Percentiles rank a stretch among this genome's conserved stretches.
phyloP scores from a whole-genome alignment of 2,113 vertebrate genomes.

The Archocentrus centrarchus region DNA sequence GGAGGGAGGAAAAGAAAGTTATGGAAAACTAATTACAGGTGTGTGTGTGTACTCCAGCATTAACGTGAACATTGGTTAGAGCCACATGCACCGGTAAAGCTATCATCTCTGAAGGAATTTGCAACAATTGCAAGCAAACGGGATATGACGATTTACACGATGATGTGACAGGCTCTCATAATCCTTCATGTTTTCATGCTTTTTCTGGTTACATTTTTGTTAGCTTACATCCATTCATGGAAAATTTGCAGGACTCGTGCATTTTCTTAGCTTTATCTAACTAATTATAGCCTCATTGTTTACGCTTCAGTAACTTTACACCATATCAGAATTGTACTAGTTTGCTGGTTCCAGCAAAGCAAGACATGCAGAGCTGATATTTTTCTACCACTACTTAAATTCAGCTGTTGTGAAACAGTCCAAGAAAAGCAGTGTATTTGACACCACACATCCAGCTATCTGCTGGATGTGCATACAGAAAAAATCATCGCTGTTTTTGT shows the following conservation, averaged over 20 bases:
- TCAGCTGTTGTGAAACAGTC: neutral
- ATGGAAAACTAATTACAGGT: conserved; percentile 56
- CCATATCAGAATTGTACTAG: neutral
- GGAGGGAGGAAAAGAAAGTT: conserved; percentile 20
- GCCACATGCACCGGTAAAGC: neutral
- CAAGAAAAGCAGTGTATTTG: neutral
- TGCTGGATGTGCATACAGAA: neutral
- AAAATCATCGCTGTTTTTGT: neutral
- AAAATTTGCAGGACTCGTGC: neutral
- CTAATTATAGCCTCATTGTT: neutral
- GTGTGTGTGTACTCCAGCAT: conserved; percentile 18
- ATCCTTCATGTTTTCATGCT: neutral
- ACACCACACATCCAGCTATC: neutral
- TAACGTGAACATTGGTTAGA: neutral
- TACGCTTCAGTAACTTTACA: neutral
- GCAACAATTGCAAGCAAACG: neutral
- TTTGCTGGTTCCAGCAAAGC: neutral
- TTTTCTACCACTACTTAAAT: neutral
- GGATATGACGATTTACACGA: conserved; percentile 1
- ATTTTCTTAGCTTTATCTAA: neutral
- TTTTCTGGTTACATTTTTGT: neutral
- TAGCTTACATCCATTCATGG: neutral
- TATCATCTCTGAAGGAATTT: conserved; percentile 3
- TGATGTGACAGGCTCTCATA: neutral
- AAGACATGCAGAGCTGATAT: neutral